Evolutionary conservation across 2,113 vertebrate species (phyloP), one percentile per base, ranked within the genome.

Genomic region (Stomatorhinus ivindoensis): DNA sequence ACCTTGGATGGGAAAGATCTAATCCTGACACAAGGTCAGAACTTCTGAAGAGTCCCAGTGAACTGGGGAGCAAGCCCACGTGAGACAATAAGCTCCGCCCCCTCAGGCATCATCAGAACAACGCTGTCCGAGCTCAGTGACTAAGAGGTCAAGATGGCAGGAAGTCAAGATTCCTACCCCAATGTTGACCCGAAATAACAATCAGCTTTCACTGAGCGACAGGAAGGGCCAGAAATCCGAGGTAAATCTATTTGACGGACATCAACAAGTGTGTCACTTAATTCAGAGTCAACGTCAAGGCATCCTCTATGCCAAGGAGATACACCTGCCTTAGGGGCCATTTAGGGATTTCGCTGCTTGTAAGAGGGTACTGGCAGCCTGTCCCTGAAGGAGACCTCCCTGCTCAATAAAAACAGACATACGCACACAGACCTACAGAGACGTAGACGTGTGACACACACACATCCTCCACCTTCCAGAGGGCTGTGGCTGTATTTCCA

Each of bases 221-320:
- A 69, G 61, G 61, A 69, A 69, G 10, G 27, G 27, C 51, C 51
- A 89, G 88, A 89, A 44, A 31, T 73, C 17, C 7, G 46, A 55
- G 80, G 88, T 89, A 85, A 89, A 51, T 31, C 80, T 58, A 85
- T 51, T 31, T 89, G 88, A 89, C 39, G 19, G 88, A 85, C 76
- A 61, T 50, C 39, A n/a, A 39, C 80, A 89, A 55, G 51, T 89
- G 88, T 35, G 46, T 44, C 4, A n/a, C 21, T 11, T 83, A 15
- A 35, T 24, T 48, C 47, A 21, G 61, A 73, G 27, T 47, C 87
- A 73, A 88, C 15, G 44, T 65, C 17, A 46, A 73, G 87, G 61
- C 87, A 73, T 69, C 61, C 9, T 69, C 10, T 69, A 27, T 1
- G 9, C n/a, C 61, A 31, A 13, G n/a, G n/a, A 69, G 61, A 69